phyloP scores from a whole-genome alignment of 2,797 vertebrate genomes.

The Gambelia wislizenii region DNA sequence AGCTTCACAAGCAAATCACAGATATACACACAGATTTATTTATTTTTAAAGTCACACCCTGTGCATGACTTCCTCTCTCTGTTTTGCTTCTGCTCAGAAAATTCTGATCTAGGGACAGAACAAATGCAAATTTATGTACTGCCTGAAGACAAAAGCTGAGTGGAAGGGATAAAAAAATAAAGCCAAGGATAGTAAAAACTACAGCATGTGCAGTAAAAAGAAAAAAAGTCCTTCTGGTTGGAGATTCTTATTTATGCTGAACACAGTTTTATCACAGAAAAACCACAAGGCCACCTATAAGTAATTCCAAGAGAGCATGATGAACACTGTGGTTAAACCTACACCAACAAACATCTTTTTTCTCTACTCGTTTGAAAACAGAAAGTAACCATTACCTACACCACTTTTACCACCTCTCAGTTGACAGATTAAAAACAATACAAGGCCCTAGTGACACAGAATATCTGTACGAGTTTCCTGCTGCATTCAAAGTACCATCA shows the following conservation, averaged over 20 bases:
- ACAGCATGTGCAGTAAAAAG: neutral
- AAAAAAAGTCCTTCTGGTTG: fast-evolving
- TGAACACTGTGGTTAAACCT: neutral
- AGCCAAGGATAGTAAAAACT: neutral
- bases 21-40: neutral
- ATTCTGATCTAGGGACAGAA: neutral
- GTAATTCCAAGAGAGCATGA: neutral
- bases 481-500: neutral
- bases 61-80: neutral
- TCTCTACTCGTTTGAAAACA: neutral
- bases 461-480: neutral
- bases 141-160: neutral
- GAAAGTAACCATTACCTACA: neutral
- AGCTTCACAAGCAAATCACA: neutral
- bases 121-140: neutral
- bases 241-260: neutral
- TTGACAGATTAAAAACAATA: neutral
- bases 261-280: neutral
- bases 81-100: neutral
- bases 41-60: too few species aligned
- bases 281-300: neutral
- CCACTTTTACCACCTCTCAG: neutral
- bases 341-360: neutral
- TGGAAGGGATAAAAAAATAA: neutral
- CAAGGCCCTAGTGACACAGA: neutral